Percentiles rank a stretch among this genome's conserved stretches.
Evolutionary conservation across 2,888 invertebrate species (phyloP).

Genomic region (Ceraclea dissimilis): DNA sequence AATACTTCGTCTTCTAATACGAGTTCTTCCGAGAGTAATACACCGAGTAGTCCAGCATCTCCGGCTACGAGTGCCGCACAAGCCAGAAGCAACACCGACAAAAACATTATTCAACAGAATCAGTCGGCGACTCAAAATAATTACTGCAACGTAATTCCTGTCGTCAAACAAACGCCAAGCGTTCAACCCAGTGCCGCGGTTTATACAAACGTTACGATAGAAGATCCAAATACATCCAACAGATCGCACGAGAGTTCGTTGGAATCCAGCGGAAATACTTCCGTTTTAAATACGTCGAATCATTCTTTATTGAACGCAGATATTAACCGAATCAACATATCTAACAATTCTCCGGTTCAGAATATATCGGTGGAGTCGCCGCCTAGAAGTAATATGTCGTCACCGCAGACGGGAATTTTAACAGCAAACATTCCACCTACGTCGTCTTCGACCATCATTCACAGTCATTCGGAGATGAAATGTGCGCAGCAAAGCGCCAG

Average conservation of each 20-base stretch:
- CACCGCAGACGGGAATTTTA: constrained; percentile 9
- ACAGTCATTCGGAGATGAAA: not conserved
- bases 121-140: constrained; percentile 8
- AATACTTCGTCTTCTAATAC: constrained; percentile 63
- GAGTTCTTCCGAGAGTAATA: constrained; percentile 61
- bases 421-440: not conserved
- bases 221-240: constrained; percentile 13
- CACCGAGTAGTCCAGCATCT: constrained; percentile 65
- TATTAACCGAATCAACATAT: constrained; percentile 9
- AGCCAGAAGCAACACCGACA: constrained; percentile 5
- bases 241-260: constrained; percentile 8
- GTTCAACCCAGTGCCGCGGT: constrained; percentile 6
- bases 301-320: constrained; percentile 3
- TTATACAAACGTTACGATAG: constrained; percentile 7
- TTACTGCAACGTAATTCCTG: constrained; percentile 11
- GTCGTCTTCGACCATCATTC: not conserved
- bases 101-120: not conserved
- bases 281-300: constrained; percentile 9
- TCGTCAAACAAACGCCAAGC: not conserved
- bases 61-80: constrained; percentile 40
- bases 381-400: constrained; percentile 22
- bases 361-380: constrained; percentile 11
- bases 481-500: constrained; percentile 1
- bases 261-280: constrained; percentile 5
- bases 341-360: constrained; percentile 18